phyloP scores from a whole-genome alignment of 2,113 vertebrate species.

The Barnardius zonarius region DNA sequence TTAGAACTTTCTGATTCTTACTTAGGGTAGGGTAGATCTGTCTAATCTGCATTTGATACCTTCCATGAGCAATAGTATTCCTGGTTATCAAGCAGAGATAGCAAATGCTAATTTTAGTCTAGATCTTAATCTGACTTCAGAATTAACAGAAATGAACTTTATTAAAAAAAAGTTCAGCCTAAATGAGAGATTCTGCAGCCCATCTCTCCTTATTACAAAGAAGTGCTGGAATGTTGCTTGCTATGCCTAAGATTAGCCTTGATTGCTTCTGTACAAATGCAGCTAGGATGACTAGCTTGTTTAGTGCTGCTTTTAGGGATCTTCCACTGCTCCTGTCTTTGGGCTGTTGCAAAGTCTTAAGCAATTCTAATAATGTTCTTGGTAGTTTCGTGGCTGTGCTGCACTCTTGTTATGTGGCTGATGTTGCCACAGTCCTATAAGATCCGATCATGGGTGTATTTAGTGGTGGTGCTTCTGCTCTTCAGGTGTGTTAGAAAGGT shows the following conservation, averaged over 20 bases:
- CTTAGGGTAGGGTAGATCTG: not conserved
- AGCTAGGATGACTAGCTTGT: not conserved
- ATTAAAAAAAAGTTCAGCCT: not conserved
- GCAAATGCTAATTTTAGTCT: not conserved
- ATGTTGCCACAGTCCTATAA: not conserved
- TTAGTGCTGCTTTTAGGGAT: not conserved
- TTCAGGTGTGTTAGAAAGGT: rapidly evolving
- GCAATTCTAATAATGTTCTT: rapidly evolving
- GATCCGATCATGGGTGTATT: rapidly evolving
- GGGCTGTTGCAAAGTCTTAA: not conserved
- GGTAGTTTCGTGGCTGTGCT: not conserved
- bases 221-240: not conserved
- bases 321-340: not conserved
- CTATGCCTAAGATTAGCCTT: not conserved
- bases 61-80: not conserved
- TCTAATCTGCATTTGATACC: not conserved
- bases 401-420: not conserved
- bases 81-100: not conserved
- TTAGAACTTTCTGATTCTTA: not conserved
- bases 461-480: not conserved
- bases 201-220: not conserved
- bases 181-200: not conserved
- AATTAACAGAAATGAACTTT: not conserved
- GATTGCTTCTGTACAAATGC: rapidly evolving
- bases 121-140: not conserved